Evolutionary conservation across 2,797 vertebrate species (phyloP), one percentile per base, ranked within the genome.

Genomic region (Poeciliopsis presidionis): DNA sequence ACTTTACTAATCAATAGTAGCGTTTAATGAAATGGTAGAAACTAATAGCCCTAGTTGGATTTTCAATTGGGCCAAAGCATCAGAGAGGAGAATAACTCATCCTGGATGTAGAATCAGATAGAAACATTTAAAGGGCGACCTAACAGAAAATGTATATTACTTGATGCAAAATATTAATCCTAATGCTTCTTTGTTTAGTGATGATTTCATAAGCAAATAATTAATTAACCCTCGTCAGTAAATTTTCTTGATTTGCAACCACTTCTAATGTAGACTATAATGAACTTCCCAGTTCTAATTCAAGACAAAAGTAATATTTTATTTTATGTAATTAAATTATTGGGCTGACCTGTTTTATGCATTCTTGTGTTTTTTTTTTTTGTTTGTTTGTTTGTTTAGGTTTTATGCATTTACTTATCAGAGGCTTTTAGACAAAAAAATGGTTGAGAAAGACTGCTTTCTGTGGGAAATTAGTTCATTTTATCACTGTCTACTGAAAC

Each of bases 1-100:
- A 80, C 86, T 88, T 76, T 73, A 91, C 76, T 88, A 77, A 82
- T 93, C 91, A 36, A 93, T 91, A 85, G 75, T 55, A 82, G 82
- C 81, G 72, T 87, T 93, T 89, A 90, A 92, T 92, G 79, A 94
- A 92, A 92, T 84, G 71, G 85, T 82, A 78, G 79, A 84, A 82
- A 81, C 82, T 87, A 77, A 80, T 74, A 72, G 83, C 77, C 85
- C 89, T 85, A 86, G 81, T 76, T 76, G 71, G 63, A 61, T 78
- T 76, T 1, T 9, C 78, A 85, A 65, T 49, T 9, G 76, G 72
- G 73, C 73, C 78, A 76, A 41, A 77, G 82, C n/a, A 70, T 76
- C 75, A 79, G 83, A 86, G 71, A 83, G 78, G 53, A 53, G 72
- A 57, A 88, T 77, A 77, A 88, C 76, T 84, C 78, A 82, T 3